phyloP scores from a whole-genome alignment of 1,140 invertebrate species.

The Drosophila saltans region DNA sequence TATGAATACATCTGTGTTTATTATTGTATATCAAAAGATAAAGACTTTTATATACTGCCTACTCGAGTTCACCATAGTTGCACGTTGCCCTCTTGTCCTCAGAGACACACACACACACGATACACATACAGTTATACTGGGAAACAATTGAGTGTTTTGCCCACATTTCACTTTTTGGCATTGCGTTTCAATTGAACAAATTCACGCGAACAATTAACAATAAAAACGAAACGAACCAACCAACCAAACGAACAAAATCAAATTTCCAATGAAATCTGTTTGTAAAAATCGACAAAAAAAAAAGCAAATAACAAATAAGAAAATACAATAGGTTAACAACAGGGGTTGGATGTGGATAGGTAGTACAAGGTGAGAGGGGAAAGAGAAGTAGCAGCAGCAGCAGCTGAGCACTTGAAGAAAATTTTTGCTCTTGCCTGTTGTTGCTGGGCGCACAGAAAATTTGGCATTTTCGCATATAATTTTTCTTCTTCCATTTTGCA shows the following conservation, averaged over 20 bases:
- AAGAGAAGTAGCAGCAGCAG: constrained; percentile 11
- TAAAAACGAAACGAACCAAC: constrained; percentile 36
- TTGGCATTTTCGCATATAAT: constrained; percentile 54
- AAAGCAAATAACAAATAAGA: constrained; percentile 47
- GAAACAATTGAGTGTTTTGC: constrained; percentile 73
- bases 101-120: constrained; percentile 29
- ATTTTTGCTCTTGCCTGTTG: constrained; percentile 16
- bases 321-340: constrained; percentile 45
- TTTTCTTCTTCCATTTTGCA: constrained; percentile 19
- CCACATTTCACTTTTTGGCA: constrained; percentile 80
- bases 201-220: constrained; percentile 83
- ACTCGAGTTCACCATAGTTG: constrained; percentile 10
- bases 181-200: constrained; percentile 81
- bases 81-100: constrained; percentile 40
- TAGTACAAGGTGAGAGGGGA: constrained; percentile 1
- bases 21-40: not conserved
- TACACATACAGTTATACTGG: not conserved
- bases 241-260: constrained; percentile 47
- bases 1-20: not conserved
- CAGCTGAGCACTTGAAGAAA: constrained; percentile 27
- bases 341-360: not conserved
- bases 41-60: constrained; percentile 7
- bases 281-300: constrained; percentile 24
- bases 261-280: constrained; percentile 64
- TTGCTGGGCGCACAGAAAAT: constrained; percentile 47